A percentile compares a stretch with the other conserved stretches of the same genome.
Conservation (phyloP, 1,140 invertebrate species). For the Brachionus paranguensis region DNA sequence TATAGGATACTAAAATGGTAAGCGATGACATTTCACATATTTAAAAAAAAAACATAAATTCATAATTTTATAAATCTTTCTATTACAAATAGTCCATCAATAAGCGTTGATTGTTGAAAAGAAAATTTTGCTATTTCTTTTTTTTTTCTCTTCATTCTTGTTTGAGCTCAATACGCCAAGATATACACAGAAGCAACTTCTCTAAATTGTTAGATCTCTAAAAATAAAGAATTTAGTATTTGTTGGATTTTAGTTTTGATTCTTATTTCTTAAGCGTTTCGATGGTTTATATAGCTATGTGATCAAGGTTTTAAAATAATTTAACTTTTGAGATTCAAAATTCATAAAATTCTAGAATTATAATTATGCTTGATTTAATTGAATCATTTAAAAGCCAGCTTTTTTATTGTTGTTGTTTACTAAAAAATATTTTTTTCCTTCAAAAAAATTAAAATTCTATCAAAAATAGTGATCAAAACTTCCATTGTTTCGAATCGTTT, state of each 20-base stretch:
- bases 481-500: neutral
- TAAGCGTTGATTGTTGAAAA: neutral
- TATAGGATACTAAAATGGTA: conserved; percentile 13
- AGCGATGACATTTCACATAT: neutral
- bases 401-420: neutral
- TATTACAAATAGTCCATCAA: neutral
- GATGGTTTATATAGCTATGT: neutral
- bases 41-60: neutral
- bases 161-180: neutral
- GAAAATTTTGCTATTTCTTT: neutral
- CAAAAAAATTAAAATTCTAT: neutral
- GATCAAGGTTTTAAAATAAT: neutral
- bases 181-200: neutral
- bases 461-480: neutral
- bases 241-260: neutral
- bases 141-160: neutral
- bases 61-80: neutral
- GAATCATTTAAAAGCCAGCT: neutral
- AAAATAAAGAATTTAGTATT: neutral
- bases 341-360: neutral
- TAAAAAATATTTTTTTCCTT: conserved; percentile 6
- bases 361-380: neutral
- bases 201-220: neutral
- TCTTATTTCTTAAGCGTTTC: neutral
- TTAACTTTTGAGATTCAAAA: neutral